Base-by-base conservation (phyloP, 92 coral and sea anemone genomes). In the Palythoa grandiflora region DNA sequence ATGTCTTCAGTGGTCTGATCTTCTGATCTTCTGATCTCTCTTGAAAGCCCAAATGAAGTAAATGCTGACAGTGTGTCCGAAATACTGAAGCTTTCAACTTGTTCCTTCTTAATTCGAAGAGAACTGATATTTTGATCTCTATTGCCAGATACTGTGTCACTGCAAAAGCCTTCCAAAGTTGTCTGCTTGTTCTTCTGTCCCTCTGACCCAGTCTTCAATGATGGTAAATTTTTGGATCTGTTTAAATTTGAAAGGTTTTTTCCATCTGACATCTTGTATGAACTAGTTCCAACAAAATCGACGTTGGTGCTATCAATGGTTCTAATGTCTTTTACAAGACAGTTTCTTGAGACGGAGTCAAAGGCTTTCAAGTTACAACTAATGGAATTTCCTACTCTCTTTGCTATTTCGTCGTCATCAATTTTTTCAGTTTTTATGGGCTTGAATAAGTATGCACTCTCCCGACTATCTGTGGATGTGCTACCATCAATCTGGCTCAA, bases 1-100 rank as follows among this genome's bases (percentile, higher is more conserved):
- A 80, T 80, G 15, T 81, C 59, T 38, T 65, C 55, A 38, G 71
- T 20, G 44, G 54, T 48, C 17, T 39, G 35, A 17, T 15, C 55
- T 5, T 8, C 20, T 20, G 37, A 12, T 44, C 5, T 61, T 12
- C 39, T n/a, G 37, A n/a, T 16, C 54, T 65, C 76, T 4, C 17
- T 76, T 8, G 80, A 51, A 77, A 36, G 53, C 20, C 5, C 83
- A 54, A 54, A 7, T 19, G 55, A 39, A 13, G 44, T 48, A 44
- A 81, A 54, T 19, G 44, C 74, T 47, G 63, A 65, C 35, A 81
- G 47, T 14, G 86, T 66, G 12, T 65, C 86, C 19, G 75, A 81
- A 52, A 81, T 81, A 15, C 86, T 47, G 47, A 81, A 50, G 71
- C 36, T 81, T 20, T 48, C 86, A 9, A 5, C 50, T 16, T 6